phyloP scores from a whole-genome alignment of 2,888 invertebrate species.

The Amblyteles armatorius region DNA sequence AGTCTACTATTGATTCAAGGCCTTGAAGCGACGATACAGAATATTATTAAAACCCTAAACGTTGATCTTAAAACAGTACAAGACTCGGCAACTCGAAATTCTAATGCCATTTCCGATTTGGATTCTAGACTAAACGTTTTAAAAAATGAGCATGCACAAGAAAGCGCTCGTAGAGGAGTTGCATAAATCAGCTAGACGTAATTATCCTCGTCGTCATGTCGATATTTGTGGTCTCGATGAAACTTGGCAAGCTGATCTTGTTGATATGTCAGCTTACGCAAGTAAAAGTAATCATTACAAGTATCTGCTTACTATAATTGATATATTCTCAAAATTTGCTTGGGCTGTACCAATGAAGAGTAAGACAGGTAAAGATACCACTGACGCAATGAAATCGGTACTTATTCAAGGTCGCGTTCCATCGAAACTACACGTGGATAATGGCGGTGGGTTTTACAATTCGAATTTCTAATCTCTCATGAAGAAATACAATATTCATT shows the following conservation, averaged over 20 bases:
- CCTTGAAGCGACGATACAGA: neutral
- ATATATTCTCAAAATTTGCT: slow-evolving; percentile 69
- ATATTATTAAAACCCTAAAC: neutral
- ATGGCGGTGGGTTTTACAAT: too few relatives aligned
- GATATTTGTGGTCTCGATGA: slow-evolving; percentile 78
- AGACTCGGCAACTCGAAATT: too few relatives aligned
- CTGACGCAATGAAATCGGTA: too few relatives aligned
- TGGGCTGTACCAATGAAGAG: too few relatives aligned
- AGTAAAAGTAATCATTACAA: slow-evolving; percentile 75
- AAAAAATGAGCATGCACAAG: neutral
- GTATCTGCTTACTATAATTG: slow-evolving; percentile 80
- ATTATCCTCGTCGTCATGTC: slow-evolving; percentile 44
- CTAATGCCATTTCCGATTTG: too few relatives aligned
- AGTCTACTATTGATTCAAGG: slow-evolving; percentile 20
- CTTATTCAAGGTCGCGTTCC: too few relatives aligned
- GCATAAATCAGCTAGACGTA: slow-evolving; percentile 44
- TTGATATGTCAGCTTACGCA: slow-evolving; percentile 76
- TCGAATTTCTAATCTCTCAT: too few relatives aligned
- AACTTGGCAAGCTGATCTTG: slow-evolving; percentile 83
- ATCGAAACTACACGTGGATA: too few relatives aligned
- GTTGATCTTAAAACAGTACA: too few relatives aligned
- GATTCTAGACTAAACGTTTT: too few relatives aligned
- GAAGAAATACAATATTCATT: too few relatives aligned
- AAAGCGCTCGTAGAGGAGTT: slow-evolving; percentile 33
- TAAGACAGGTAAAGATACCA: neutral